Conservation (phyloP, 2,888 invertebrate species). For the Chironomus tentans region DNA sequence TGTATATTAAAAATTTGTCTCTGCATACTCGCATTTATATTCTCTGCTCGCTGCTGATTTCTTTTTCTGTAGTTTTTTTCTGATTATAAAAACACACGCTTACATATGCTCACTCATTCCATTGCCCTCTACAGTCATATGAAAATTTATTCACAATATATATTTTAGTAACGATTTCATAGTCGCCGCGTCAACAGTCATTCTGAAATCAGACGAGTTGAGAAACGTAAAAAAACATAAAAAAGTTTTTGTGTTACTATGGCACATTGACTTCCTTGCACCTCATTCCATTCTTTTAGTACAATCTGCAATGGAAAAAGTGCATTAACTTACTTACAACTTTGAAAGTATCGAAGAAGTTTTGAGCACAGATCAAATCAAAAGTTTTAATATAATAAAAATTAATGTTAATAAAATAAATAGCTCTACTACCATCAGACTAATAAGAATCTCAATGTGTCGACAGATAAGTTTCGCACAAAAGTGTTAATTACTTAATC, state of each 20-base stretch:
- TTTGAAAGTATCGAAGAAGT: background rate
- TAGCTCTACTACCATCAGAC: no score
- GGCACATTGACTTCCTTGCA: background rate
- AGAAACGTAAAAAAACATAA: background rate
- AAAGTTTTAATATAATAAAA: no score
- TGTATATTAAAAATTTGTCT: background rate
- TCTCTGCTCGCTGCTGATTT: no score
- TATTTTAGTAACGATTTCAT: background rate
- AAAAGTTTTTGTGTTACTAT: background rate
- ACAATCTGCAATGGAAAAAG: background rate
- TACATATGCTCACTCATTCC: constrained; percentile 2
- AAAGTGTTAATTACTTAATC: background rate
- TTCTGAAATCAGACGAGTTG: background rate
- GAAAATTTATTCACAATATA: background rate
- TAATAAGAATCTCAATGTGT: no score
- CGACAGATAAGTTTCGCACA: background rate
- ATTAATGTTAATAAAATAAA: no score
- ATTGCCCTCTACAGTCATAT: background rate
- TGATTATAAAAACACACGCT: background rate
- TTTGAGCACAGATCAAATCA: background rate
- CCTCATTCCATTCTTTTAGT: background rate
- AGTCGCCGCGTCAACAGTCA: constrained; percentile 4
- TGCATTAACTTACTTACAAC: background rate
- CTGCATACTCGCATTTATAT: no score
- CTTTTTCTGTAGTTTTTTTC: background rate